A percentile compares a stretch with the other conserved stretches of the same genome.
Conservation (phyloP, 1,140 invertebrate species). For the Condylostylus longicornis region DNA sequence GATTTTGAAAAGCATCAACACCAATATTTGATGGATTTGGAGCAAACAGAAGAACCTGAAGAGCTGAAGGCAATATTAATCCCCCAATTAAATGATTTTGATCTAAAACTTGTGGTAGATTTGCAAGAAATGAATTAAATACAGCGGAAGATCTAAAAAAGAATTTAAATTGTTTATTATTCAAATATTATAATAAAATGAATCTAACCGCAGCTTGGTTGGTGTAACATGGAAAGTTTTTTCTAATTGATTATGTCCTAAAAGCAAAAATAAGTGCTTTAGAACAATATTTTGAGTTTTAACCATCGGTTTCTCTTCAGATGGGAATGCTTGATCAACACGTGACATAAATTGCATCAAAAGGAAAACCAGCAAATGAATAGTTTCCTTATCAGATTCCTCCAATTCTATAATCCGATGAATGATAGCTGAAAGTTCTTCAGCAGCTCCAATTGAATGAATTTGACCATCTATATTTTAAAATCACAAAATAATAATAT, state of each 20-base stretch:
- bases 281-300: conserved; percentile 78
- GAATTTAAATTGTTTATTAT: background rate
- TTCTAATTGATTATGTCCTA: conserved; percentile 87
- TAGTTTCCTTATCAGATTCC: conserved; percentile 88
- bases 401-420: conserved; percentile 80
- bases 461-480: conserved; percentile 53
- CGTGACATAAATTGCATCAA: conserved; percentile 88
- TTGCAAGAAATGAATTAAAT: conserved; percentile 90
- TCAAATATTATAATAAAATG: background rate
- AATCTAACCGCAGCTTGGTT: conserved; percentile 55
- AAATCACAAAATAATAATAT: conserved; percentile 19
- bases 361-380: conserved; percentile 87
- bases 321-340: conserved; percentile 56
- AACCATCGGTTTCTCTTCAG: conserved; percentile 63
- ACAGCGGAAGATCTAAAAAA: conserved; percentile 67
- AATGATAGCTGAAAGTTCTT: conserved; percentile 49
- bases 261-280: conserved; percentile 78
- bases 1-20: conserved; percentile 25
- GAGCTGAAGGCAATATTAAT: conserved; percentile 65
- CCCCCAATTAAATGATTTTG: conserved; percentile 86
- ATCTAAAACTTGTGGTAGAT: conserved; percentile 83
- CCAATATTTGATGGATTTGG: conserved; percentile 47
- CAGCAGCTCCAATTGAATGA: conserved; percentile 58
- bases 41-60: conserved; percentile 76
- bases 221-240: conserved; percentile 83